Base-by-base conservation (phyloP, 2,888 invertebrate species). In the Geotrupes spiniger region DNA sequence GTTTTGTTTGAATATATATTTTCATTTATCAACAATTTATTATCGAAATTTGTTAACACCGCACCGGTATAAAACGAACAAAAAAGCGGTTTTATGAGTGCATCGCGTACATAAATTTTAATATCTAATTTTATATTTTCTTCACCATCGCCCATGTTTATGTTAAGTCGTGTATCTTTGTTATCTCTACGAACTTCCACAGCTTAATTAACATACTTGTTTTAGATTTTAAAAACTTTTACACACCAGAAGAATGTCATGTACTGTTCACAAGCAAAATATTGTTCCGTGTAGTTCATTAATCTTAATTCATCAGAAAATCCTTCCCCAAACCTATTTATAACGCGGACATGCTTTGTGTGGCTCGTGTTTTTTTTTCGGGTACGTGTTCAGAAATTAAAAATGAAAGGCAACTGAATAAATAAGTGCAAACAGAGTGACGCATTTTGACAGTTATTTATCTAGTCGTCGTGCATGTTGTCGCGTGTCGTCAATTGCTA, bases 401-500 rank as follows among this genome's bases (percentile, higher is more conserved):
- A 56, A 58, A 41, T 52, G 48, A 42, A 49, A 51, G 36, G 42
- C 59, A 59, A 54, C 59, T 59, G 59, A 56, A 58, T 58, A 59
- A 59, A 59, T 58, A 59, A 49, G 52, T 52, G 51, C 48, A 45
- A 56, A 53, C 56, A 56, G 56, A 51, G 58, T 53, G 56, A 58
- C 53, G 54, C 54, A 55, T 56, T 59, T 56, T 54, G 56, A 58
- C 59, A 53, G 56, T 53, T 57, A 57, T 54, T 56, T 57, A 54
- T 54, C 52, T 51, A 44, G 44, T 47, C 53, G 52, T 56, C 40
- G 51, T 52, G 39, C 47, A 50, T 50, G 42, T 47, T 42, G 50
- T 46, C 49, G 46, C 52, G 46, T 56, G 54, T 54, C 56, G 51
- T 48, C 52, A 40, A n/a, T 36, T 33, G 36, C 17, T 27, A 12